phyloP scores from a whole-genome alignment of 2,888 invertebrate genomes.

The Callinectes sapidus region DNA sequence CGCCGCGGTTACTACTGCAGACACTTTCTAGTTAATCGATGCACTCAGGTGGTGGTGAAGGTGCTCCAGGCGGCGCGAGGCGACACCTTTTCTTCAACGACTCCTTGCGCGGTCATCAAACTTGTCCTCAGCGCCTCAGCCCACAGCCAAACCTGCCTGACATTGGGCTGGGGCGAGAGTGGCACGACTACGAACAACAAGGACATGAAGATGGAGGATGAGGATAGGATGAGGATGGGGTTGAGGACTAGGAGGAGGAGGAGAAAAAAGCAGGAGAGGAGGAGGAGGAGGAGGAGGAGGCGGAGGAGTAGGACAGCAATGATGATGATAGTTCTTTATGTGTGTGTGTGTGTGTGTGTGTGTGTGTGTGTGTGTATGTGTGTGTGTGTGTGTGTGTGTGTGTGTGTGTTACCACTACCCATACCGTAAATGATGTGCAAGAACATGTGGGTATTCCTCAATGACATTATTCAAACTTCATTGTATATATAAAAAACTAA shows the following conservation, averaged over 20 bases:
- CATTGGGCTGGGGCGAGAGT: neutral
- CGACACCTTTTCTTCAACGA: conserved; percentile 18
- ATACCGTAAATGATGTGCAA: neutral
- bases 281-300: neutral
- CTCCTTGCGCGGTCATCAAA: conserved; percentile 48
- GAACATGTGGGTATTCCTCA: neutral
- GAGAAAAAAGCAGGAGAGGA: neutral
- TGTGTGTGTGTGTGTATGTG: conserved; percentile 21
- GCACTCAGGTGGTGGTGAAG: conserved; percentile 37
- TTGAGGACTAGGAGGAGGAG: neutral
- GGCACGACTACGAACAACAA: neutral
- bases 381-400: conserved; percentile 23
- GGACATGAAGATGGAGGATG: neutral
- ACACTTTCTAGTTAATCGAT: conserved; percentile 49
- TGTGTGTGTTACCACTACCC: neutral
- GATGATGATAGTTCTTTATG: neutral
- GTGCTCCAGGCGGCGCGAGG: conserved; percentile 16
- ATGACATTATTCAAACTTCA: neutral
- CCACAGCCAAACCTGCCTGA: neutral
- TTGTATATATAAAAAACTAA: neutral
- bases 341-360: neutral
- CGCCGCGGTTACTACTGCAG: conserved; percentile 37
- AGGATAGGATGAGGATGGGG: neutral
- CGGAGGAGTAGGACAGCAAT: neutral
- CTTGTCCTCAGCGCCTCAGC: neutral